Percentiles rank a stretch among this genome's conserved stretches.
Evolutionary conservation across 1,140 invertebrate species (phyloP).

Genomic region (Camponotus pennsylvanicus): DNA sequence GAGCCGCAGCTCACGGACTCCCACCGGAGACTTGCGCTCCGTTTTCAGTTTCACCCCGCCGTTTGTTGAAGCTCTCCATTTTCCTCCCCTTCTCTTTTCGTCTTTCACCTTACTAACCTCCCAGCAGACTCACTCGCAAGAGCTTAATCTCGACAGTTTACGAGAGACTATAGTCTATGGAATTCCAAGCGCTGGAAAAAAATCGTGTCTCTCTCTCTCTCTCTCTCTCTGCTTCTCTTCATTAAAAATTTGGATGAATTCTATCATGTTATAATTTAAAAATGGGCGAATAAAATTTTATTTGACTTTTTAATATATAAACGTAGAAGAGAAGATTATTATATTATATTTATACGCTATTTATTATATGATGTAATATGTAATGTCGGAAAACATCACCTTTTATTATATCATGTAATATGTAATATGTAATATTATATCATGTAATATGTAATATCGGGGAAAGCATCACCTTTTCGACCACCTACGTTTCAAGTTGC

Average conservation of each 20-base stretch:
- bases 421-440: background rate
- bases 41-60: conserved; percentile 20
- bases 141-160: conserved; percentile 53
- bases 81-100: background rate
- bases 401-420: background rate
- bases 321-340: background rate
- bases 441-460: background rate
- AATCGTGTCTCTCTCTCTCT: background rate
- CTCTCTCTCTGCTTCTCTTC: background rate
- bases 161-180: background rate
- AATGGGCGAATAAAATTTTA: background rate
- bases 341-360: background rate
- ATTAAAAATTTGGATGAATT: background rate
- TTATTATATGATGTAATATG: background rate
- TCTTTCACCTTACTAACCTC: conserved; percentile 21
- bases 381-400: background rate
- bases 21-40: conserved; percentile 19
- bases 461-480: background rate
- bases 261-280: background rate
- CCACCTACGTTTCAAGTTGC: background rate
- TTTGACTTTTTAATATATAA: background rate
- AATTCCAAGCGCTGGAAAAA: background rate
- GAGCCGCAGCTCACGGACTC: conserved; percentile 23
- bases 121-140: conserved; percentile 27
- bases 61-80: conserved; percentile 50